These are phyloP conservation scores for Apostichopus leukothele DNA, from an alignment of 53 echinoderm and acorn worm species.

Conservation along the genomic window DNA sequence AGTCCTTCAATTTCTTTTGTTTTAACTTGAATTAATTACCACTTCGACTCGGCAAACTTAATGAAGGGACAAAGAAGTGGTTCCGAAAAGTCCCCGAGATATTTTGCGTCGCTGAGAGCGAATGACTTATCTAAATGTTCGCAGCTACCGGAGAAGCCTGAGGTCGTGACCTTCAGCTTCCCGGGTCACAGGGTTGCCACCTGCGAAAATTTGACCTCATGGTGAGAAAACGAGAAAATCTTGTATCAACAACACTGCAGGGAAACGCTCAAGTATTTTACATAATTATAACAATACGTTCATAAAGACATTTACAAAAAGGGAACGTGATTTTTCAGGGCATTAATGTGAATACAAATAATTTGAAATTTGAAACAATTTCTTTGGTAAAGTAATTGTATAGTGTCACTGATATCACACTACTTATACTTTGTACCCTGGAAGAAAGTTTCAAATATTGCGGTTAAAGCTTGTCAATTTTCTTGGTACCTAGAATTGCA, in stretches of 20 bases:
- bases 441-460: too few species aligned
- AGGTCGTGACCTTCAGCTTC: slow-evolving; percentile 30
- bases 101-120: slow-evolving; percentile 32
- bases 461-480: too few species aligned
- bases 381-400: too few species aligned
- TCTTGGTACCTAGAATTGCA: too few species aligned
- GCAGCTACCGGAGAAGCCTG: slow-evolving; percentile 25
- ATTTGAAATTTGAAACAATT: too few species aligned
- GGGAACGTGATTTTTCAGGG: too few species aligned
- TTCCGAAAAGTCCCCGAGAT: slow-evolving; percentile 31
- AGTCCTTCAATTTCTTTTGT: slow-evolving; percentile 21
- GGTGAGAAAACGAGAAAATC: slow-evolving; percentile 2
- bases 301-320: not conserved
- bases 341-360: too few species aligned
- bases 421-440: too few species aligned
- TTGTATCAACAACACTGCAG: slow-evolving; percentile 27
- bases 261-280: slow-evolving; percentile 7
- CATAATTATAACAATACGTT: not conserved
- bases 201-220: slow-evolving; percentile 28
- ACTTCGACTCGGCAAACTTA: slow-evolving; percentile 15
- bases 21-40: slow-evolving; percentile 46
- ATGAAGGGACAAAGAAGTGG: slow-evolving; percentile 21
- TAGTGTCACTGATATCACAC: too few species aligned
- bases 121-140: slow-evolving; percentile 30
- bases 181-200: slow-evolving; percentile 7